Percentiles rank a stretch among this genome's conserved stretches.
These are phyloP conservation scores for Augiades crinisus DNA, from an alignment of 2,888 invertebrate genomes.

Conservation along the genomic window DNA sequence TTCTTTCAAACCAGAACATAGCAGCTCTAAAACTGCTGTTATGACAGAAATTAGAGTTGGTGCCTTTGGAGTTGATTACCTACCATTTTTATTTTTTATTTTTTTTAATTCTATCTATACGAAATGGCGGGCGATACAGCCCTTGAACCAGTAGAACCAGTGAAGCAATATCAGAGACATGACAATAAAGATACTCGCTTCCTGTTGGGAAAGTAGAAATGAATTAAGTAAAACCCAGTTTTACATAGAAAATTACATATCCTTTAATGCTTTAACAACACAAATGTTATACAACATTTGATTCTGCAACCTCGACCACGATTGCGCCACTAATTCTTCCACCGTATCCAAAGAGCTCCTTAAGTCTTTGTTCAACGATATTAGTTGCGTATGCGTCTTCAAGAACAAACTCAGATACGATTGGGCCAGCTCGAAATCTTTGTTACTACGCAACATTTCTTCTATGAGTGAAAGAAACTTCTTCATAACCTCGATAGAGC, in stretches of 20 bases:
- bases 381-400: conserved; percentile 86
- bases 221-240: not conserved
- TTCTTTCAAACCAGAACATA: too few relatives aligned
- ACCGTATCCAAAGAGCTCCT: conserved; percentile 78
- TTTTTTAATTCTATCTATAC: too few relatives aligned
- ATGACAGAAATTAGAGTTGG: too few relatives aligned
- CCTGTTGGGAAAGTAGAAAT: not conserved
- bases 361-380: conserved; percentile 80
- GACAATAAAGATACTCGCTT: not conserved
- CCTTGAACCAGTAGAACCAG: too few relatives aligned
- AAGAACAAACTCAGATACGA: conserved; percentile 94
- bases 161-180: too few relatives aligned
- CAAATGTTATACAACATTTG: conserved; percentile 88
- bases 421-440: conserved; percentile 94
- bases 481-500: conserved; percentile 85
- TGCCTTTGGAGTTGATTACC: too few relatives aligned
- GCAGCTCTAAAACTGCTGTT: too few relatives aligned
- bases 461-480: conserved; percentile 89
- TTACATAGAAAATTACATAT: conserved; percentile 67
- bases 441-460: conserved; percentile 86
- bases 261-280: conserved; percentile 88
- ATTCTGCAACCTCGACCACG: conserved; percentile 86
- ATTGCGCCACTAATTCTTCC: conserved; percentile 79
- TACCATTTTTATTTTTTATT: too few relatives aligned
- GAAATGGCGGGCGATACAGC: too few relatives aligned